Evolutionary conservation across 2,888 invertebrate genomes (phyloP).

Genomic region (Ophonus ardosiacus): DNA sequence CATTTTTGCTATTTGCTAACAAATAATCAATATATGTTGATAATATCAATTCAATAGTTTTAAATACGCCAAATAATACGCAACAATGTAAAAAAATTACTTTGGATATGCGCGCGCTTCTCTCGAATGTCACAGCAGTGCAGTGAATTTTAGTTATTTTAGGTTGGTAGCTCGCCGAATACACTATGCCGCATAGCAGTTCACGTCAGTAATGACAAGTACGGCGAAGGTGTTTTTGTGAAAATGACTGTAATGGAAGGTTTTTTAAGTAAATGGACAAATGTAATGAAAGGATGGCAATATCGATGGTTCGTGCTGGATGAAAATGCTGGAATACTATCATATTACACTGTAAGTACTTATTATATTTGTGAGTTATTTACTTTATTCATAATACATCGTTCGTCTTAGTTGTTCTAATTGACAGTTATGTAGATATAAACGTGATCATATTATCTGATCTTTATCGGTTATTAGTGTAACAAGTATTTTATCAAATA

Average conservation of each 20-base stretch:
- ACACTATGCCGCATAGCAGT: slow-evolving; percentile 11
- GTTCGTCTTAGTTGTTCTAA: slow-evolving; percentile 28
- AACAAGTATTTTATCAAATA: not conserved
- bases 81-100: slow-evolving; percentile 5
- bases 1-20: not conserved
- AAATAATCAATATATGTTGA: not conserved
- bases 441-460: not conserved
- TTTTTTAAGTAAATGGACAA: slow-evolving; percentile 97
- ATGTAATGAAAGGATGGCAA: slow-evolving; percentile 99
- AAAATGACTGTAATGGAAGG: slow-evolving; percentile 89
- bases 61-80: not conserved
- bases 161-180: slow-evolving; percentile 21
- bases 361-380: slow-evolving; percentile 43
- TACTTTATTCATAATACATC: slow-evolving; percentile 57
- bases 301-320: slow-evolving; percentile 99
- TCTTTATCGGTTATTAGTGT: not conserved
- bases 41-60: not conserved
- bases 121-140: not conserved
- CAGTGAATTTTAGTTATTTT: slow-evolving; percentile 64
- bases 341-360: slow-evolving; percentile 96
- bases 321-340: slow-evolving; percentile 95
- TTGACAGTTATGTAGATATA: slow-evolving; percentile 18
- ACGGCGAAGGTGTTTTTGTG: slow-evolving; percentile 59
- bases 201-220: slow-evolving; percentile 61
- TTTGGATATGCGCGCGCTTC: slow-evolving; percentile 25